These are phyloP conservation scores for Pseudococcus jackbeardsleyi DNA, from an alignment of 2,888 invertebrate species.

Conservation along the genomic window DNA sequence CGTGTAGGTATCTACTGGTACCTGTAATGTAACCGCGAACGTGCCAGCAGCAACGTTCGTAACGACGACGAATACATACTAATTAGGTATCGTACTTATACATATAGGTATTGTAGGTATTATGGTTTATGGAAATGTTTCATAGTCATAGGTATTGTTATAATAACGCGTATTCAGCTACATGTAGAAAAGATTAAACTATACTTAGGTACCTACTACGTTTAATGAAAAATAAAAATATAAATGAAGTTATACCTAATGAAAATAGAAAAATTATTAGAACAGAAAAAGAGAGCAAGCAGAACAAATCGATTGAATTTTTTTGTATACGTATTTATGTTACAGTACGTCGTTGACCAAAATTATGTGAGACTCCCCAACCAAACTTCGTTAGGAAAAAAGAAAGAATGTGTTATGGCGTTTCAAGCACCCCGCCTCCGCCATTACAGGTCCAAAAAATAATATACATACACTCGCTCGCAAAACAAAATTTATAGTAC, in stretches of 20 bases:
- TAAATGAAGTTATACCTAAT: neutral
- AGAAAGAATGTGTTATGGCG: constrained; percentile 77
- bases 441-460: constrained; percentile 80
- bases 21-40: no score
- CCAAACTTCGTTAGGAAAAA: constrained; percentile 65
- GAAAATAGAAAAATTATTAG: neutral
- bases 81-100: no score
- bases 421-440: constrained; percentile 77
- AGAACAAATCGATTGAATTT: constrained; percentile 21
- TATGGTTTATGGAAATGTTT: no score
- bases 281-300: neutral
- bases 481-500: constrained; percentile 55
- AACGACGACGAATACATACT: no score
- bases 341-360: constrained; percentile 62
- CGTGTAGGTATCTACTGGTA: no score
- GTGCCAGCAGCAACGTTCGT: no score
- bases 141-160: neutral
- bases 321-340: constrained; percentile 54
- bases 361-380: constrained; percentile 62
- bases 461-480: constrained; percentile 59
- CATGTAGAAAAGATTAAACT: neutral
- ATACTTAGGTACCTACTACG: neutral
- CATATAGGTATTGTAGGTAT: no score
- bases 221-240: neutral
- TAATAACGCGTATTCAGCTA: neutral